These are phyloP conservation scores for Druceiella hillmani DNA, from an alignment of 2,888 invertebrate species.

Conservation along the genomic window DNA sequence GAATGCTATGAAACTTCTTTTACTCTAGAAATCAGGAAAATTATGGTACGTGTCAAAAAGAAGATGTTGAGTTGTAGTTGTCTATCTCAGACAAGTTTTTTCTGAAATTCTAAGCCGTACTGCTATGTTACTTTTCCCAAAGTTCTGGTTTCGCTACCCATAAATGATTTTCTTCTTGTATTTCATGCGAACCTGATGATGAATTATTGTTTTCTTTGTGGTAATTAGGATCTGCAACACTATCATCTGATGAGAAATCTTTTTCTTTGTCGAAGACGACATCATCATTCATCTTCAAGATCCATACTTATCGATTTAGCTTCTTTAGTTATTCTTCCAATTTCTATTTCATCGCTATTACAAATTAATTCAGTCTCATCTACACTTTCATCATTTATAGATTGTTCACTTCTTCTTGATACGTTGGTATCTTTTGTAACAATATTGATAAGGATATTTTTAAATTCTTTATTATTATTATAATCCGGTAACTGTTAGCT, in stretches of 20 bases:
- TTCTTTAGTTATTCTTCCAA: slow-evolving; percentile 10
- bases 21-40: slow-evolving; percentile 12
- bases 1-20: slow-evolving; percentile 13
- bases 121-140: slow-evolving; percentile 10
- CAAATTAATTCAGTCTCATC: no score
- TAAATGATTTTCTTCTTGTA: slow-evolving; percentile 8
- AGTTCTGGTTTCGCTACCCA: slow-evolving; percentile 9
- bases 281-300: slow-evolving; percentile 10
- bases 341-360: slow-evolving; percentile 12
- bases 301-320: slow-evolving; percentile 9
- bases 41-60: slow-evolving; percentile 12
- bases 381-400: slow-evolving; percentile 9
- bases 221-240: slow-evolving; percentile 12
- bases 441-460: no score
- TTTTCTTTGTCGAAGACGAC: no score
- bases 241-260: slow-evolving; percentile 15
- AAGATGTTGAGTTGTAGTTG: slow-evolving; percentile 8
- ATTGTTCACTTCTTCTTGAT: slow-evolving; percentile 9
- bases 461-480: slow-evolving; percentile 8
- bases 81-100: slow-evolving; percentile 10
- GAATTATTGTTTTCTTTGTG: slow-evolving; percentile 9
- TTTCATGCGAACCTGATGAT: slow-evolving; percentile 11
- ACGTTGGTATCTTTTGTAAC: no score
- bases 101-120: slow-evolving; percentile 12
- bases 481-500: slow-evolving; percentile 4